Evolutionary conservation across 2,888 invertebrate genomes (phyloP).

Genomic region (Hyalella azteca): DNA sequence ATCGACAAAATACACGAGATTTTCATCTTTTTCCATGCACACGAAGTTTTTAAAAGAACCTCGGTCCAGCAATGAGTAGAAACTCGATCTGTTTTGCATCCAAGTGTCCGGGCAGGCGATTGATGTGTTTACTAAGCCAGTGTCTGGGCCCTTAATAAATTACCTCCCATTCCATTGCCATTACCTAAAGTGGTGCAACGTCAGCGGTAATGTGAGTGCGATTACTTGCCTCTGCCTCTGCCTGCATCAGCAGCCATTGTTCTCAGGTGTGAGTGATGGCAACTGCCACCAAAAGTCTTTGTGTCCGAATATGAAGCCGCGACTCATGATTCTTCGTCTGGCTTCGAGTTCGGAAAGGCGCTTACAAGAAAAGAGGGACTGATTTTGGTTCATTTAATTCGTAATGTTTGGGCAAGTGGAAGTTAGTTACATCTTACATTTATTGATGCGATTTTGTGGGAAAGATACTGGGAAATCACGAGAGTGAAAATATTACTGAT

Average conservation of each 20-base stretch:
- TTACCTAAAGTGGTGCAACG: slow-evolving; percentile 12
- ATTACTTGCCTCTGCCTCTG: slow-evolving; percentile 34
- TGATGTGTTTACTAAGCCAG: slow-evolving; percentile 36
- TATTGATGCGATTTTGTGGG: no score
- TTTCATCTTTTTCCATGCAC: no score
- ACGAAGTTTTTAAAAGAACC: background rate
- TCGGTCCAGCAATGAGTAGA: background rate
- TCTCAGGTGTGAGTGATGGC: slow-evolving; percentile 25
- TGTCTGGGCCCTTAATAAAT: slow-evolving; percentile 30
- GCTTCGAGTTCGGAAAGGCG: background rate
- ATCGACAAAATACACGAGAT: no score
- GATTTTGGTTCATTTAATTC: no score
- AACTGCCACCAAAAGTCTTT: slow-evolving; percentile 22
- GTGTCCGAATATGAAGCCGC: slow-evolving; percentile 31
- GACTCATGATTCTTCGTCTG: slow-evolving; percentile 19
- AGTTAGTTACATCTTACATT: no score
- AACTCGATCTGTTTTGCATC: slow-evolving; percentile 25
- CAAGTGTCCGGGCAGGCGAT: slow-evolving; percentile 8
- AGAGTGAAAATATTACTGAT: no score
- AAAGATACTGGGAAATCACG: no score
- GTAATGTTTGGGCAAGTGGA: no score
- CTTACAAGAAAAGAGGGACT: slow-evolving; percentile 4
- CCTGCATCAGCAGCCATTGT: slow-evolving; percentile 22
- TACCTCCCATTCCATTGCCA: slow-evolving; percentile 26
- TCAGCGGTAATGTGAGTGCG: slow-evolving; percentile 21